These are phyloP conservation scores for Acrocephalus kingi DNA, from an alignment of 2,113 vertebrate genomes.

Conservation along the genomic window DNA sequence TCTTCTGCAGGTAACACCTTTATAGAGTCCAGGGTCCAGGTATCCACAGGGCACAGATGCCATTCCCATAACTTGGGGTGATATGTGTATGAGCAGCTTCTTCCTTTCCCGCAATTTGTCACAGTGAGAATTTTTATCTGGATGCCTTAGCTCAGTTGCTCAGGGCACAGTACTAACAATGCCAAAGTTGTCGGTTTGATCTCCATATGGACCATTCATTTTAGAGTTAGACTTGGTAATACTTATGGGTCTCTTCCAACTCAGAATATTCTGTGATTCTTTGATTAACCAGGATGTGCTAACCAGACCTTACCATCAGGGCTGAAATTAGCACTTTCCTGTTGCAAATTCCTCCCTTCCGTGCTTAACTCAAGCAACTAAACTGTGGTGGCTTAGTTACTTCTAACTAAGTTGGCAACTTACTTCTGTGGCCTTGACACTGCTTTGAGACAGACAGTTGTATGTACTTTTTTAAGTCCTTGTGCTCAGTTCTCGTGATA, in stretches of 20 bases:
- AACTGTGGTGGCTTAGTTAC: background rate
- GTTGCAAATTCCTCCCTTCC: background rate
- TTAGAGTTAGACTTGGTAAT: background rate
- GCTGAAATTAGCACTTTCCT: background rate
- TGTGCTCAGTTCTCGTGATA: background rate
- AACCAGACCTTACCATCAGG: background rate
- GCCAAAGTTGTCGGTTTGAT: background rate
- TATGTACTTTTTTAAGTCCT: background rate
- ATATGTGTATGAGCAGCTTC: background rate
- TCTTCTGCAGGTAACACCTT: background rate
- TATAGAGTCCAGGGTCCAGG: background rate
- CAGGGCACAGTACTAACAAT: accelerated
- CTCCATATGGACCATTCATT: too few species aligned
- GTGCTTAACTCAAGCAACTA: background rate
- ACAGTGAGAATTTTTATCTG: background rate
- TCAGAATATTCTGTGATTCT: background rate
- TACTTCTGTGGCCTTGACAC: background rate
- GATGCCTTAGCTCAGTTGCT: too few species aligned
- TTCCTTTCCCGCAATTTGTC: background rate
- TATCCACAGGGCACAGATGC: background rate
- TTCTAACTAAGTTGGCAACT: background rate
- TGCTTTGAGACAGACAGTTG: background rate
- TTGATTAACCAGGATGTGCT: background rate
- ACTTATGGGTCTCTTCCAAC: background rate
- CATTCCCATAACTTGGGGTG: background rate